These are phyloP conservation scores for Centropus bengalensis DNA, from an alignment of 2,113 vertebrate species.

Conservation along the genomic window DNA sequence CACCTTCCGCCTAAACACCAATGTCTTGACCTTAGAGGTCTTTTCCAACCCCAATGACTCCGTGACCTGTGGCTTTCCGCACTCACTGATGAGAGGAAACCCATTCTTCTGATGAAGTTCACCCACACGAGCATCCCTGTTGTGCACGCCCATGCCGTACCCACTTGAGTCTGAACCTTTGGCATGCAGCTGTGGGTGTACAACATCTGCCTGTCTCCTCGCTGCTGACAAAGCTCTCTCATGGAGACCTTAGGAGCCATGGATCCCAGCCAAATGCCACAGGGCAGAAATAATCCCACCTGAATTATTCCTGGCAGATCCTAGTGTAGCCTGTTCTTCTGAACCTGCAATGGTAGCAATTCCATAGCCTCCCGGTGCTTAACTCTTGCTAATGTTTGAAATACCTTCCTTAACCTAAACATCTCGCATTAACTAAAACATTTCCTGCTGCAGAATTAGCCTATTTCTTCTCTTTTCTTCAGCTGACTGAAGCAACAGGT, in stretches of 20 bases:
- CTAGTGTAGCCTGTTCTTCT: background rate
- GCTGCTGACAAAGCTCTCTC: background rate
- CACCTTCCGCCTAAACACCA: background rate
- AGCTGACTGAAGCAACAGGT: background rate
- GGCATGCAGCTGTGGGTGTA: background rate
- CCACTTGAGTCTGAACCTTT: background rate
- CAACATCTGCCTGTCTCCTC: accelerated
- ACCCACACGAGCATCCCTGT: background rate
- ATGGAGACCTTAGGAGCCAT: background rate
- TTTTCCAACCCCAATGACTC: no score
- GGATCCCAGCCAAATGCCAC: background rate
- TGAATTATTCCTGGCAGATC: background rate
- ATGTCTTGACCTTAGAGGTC: no score
- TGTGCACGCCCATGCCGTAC: background rate
- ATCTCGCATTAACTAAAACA: background rate
- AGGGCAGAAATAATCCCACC: background rate
- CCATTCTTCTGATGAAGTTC: background rate
- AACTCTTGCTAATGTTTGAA: background rate
- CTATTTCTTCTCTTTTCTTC: background rate
- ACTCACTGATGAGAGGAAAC: background rate
- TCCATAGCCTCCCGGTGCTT: background rate
- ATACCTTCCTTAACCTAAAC: background rate
- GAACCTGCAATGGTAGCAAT: background rate
- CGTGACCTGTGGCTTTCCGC: background rate
- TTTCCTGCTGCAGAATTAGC: background rate